Evolutionary conservation across 2,113 vertebrate genomes (phyloP), one percentile per base, ranked within the genome.

Genomic region (Catharus fuscescens): DNA sequence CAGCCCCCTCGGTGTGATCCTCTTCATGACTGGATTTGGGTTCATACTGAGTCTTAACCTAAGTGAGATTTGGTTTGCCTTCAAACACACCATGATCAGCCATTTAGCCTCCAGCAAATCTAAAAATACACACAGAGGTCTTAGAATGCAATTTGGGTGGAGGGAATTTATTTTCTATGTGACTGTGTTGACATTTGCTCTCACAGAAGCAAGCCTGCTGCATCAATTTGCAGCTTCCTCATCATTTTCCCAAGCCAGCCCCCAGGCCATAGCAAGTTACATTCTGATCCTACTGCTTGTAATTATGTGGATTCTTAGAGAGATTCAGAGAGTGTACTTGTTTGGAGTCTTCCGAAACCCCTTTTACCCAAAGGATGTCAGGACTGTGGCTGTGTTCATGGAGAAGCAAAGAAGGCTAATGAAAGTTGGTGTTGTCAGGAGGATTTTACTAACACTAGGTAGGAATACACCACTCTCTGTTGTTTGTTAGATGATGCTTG

Each of bases 41-140:
- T 99, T 99, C 98, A 97, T 99, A 90, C 98, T 99, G 90, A 99
- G 99, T 97, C 98, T 99, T 98, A 99, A 99, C 94, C 97, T 99
- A 92, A 98, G 98, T 31, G 98, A 99, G 97, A 82, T 99, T 73
- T 90, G 92, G 66, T 96, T 97, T 71, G 96, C 98, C 90, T 97
- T 99, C 95, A 97, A 92, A 92, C 79, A 96, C 90, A 95, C 95
- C 95, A 61, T 96, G 85, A 85, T 45, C 86, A 94, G 97, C 96
- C 83, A 74, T 86, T 95, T 90, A 94, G 86, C 88, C 96, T 96
- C 86, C 95, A 62, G 25, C 77, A 96, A 98, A 93, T 90, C 91
- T 82, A 95, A 97, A 93, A 91, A 95, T 82, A 66, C 76, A 53
- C 91, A 81, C 67, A 65, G 80, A 88, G 82, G 88, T 67, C 98